phyloP scores from a whole-genome alignment of 2,888 invertebrate genomes.

The Liodrosophila aerea region DNA sequence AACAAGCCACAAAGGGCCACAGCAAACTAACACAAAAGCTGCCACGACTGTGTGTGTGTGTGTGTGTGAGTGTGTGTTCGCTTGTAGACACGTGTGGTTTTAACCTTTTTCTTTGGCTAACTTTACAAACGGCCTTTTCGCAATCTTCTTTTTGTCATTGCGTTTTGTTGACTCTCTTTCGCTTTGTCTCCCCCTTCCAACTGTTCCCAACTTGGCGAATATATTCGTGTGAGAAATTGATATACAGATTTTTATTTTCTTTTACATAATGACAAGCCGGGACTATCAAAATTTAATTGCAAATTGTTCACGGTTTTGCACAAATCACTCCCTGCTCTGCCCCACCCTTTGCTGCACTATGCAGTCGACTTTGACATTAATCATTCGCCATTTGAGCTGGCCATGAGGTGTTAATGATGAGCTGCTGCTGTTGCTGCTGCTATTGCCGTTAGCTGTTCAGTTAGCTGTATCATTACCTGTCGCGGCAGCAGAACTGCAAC shows the following conservation, averaged over 20 bases:
- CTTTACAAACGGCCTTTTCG: constrained; percentile 23
- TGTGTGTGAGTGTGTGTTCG: too few relatives aligned
- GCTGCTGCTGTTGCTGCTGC: constrained; percentile 15
- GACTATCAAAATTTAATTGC: constrained; percentile 54
- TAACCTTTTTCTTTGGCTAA: constrained; percentile 28
- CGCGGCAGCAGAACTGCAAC: neutral
- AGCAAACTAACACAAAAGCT: constrained; percentile 14
- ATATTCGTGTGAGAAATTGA: constrained; percentile 50
- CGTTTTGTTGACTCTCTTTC: constrained; percentile 23
- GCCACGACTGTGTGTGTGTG: too few relatives aligned
- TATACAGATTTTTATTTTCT: constrained; percentile 41
- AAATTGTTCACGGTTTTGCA: constrained; percentile 29
- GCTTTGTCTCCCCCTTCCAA: too few relatives aligned
- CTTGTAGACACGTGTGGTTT: constrained; percentile 4
- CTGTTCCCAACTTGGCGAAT: constrained; percentile 6
- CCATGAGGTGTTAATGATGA: constrained; percentile 63
- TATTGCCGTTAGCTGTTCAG: neutral
- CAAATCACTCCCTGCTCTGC: neutral
- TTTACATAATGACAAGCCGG: constrained; percentile 54
- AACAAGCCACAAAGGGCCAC: constrained; percentile 8
- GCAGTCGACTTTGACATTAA: constrained; percentile 70
- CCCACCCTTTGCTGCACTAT: constrained; percentile 5
- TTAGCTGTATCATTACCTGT: constrained; percentile 1
- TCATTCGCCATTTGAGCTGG: constrained; percentile 51
- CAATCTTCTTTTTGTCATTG: constrained; percentile 33